Conservation (phyloP, 2,113 vertebrate genomes). For the Thinocorus orbignyianus region DNA sequence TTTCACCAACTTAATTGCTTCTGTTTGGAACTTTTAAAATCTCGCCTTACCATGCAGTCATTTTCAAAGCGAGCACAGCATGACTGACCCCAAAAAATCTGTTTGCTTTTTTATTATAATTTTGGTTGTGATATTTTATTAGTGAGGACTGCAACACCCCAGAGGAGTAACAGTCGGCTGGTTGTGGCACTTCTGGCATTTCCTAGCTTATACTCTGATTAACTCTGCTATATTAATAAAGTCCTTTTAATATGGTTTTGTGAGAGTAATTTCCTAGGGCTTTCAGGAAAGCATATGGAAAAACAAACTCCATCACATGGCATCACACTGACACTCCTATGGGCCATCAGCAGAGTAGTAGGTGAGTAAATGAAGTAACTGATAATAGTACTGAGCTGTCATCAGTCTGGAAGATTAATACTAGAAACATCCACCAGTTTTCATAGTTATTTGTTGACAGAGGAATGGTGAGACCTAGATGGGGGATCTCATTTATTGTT, state of each 20-base stretch:
- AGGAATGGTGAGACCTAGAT: neutral
- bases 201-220: conserved; percentile 25
- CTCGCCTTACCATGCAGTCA: conserved; percentile 32
- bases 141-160: neutral
- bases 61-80: conserved; percentile 54
- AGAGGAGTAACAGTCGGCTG: neutral
- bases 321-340: neutral
- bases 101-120: conserved; percentile 57
- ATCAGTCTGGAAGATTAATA: neutral
- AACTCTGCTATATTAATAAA: conserved; percentile 41
- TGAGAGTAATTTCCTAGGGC: conserved; percentile 27
- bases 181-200: conserved; percentile 38
- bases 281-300: neutral
- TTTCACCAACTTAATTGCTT: conserved; percentile 61
- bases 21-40: conserved; percentile 66
- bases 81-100: neutral
- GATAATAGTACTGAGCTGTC: neutral
- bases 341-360: neutral
- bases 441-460: neutral
- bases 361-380: neutral
- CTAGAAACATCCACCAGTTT: neutral
- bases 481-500: neutral
- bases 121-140: conserved; percentile 45
- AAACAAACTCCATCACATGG: neutral
- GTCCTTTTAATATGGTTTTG: conserved; percentile 29